Percentiles rank a stretch among this genome's conserved stretches.
Conservation (phyloP, 2,888 invertebrate species). For the Masnerella sp. region DNA sequence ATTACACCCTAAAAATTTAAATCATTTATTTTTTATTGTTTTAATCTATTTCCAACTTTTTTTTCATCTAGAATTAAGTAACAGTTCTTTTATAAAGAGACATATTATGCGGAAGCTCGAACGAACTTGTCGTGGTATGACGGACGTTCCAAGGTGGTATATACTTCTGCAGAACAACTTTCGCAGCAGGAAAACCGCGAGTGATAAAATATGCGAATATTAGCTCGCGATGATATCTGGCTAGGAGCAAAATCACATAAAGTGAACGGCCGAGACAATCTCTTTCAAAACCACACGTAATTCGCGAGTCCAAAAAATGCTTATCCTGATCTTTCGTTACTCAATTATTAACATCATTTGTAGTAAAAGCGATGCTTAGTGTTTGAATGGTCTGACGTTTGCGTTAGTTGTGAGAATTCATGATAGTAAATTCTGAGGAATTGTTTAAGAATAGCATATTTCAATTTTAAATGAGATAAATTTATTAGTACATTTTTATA, state of each 20-base stretch:
- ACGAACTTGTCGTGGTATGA: constrained; percentile 24
- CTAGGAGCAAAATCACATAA: constrained; percentile 3
- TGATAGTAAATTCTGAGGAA: too few relatives aligned
- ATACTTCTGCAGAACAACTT: constrained; percentile 27
- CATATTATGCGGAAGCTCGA: constrained; percentile 11
- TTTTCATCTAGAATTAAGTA: not conserved
- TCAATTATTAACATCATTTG: too few relatives aligned
- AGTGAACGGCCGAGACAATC: constrained; percentile 6
- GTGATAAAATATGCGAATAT: constrained; percentile 42
- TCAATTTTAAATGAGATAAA: too few relatives aligned
- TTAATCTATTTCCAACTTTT: not conserved
- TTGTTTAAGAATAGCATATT: too few relatives aligned
- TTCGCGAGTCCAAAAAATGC: not conserved
- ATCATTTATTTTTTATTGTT: too few relatives aligned
- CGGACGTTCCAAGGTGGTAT: constrained; percentile 26
- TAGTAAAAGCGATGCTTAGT: too few relatives aligned
- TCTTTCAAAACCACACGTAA: constrained; percentile 18
- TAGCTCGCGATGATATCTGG: constrained; percentile 32
- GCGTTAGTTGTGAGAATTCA: too few relatives aligned
- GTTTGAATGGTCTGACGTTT: too few relatives aligned
- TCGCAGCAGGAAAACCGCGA: constrained; percentile 19
- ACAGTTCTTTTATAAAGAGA: constrained; percentile 8
- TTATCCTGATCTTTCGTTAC: too few relatives aligned
- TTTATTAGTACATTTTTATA: too few relatives aligned
- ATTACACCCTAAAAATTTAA: too few relatives aligned